Conservation (phyloP, 2,797 vertebrate genomes). For the Aratinga solstitialis region DNA sequence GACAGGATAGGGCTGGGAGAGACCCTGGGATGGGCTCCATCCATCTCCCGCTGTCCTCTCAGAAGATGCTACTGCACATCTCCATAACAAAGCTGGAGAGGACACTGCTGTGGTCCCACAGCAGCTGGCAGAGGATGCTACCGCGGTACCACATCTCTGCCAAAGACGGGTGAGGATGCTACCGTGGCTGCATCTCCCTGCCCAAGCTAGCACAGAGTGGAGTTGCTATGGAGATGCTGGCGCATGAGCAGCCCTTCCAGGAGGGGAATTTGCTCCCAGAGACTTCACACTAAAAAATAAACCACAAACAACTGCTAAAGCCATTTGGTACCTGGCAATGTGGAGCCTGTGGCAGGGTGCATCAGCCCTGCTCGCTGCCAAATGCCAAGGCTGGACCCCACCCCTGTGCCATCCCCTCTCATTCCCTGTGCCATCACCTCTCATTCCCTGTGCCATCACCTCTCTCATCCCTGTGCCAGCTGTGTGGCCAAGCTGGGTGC, state of each 20-base stretch:
- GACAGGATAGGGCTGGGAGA: not conserved
- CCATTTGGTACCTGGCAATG: not conserved
- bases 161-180: not conserved
- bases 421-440: not conserved
- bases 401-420: not conserved
- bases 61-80: not conserved
- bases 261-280: not conserved
- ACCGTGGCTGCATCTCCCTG: rapidly evolving
- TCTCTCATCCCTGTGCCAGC: not conserved
- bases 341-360: rapidly evolving
- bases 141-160: not conserved
- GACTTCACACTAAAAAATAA: not conserved
- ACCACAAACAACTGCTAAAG: not conserved
- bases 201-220: rapidly evolving
- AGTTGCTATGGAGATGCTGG: constrained; percentile 47
- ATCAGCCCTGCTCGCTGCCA: not conserved
- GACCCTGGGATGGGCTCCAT: not conserved
- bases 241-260: not conserved
- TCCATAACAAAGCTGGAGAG: not conserved
- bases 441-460: not conserved
- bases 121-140: not conserved
- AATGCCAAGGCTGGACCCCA: rapidly evolving
- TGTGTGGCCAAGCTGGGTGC: not conserved
- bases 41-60: not conserved
- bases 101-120: not conserved